Evolutionary conservation across 2,113 vertebrate species (phyloP).

Genomic region (Pteronura brasiliensis): DNA sequence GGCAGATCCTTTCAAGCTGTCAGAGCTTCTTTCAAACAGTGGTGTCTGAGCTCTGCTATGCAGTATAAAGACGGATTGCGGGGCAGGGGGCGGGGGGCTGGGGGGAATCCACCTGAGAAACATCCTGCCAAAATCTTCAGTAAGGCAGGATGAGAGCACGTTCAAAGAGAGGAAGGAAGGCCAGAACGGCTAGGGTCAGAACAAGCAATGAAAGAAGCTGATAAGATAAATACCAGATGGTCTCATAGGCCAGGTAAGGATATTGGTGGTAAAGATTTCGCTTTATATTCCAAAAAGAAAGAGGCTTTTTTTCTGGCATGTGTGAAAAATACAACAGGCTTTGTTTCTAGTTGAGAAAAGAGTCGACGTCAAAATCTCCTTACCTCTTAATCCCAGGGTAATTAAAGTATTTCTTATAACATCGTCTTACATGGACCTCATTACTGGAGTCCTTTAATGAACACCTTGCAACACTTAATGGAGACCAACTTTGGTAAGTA

Average conservation of each 20-base stretch:
- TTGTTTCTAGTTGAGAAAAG: neutral
- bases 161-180: neutral
- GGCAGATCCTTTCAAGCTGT: neutral
- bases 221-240: neutral
- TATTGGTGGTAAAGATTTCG: neutral
- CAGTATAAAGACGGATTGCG: neutral
- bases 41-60: neutral
- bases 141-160: neutral
- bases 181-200: accelerated
- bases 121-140: neutral
- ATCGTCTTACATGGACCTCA: neutral
- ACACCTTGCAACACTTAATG: neutral
- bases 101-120: neutral
- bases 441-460: neutral
- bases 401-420: neutral
- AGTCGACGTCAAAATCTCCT: neutral
- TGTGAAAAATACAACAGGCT: neutral
- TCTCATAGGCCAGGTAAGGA: neutral
- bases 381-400: neutral
- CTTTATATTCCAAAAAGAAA: neutral
- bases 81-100: accelerated
- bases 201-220: neutral
- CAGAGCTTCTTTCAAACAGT: neutral
- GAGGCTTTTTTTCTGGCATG: neutral
- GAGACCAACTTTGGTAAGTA: neutral